phyloP scores from a whole-genome alignment of 1,140 invertebrate genomes.

The Neodiprion lecontei region DNA sequence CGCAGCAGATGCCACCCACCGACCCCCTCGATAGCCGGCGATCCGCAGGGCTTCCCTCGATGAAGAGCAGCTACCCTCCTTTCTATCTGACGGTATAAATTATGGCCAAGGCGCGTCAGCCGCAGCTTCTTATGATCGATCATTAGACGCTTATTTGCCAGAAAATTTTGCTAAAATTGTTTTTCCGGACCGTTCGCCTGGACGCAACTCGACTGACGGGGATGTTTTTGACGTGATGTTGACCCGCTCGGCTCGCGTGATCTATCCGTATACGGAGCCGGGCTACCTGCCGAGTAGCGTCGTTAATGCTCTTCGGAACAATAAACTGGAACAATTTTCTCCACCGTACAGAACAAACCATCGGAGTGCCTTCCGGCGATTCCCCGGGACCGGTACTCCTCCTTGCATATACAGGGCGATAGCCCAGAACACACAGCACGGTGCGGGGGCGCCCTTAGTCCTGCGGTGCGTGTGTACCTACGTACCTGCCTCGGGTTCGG shows the following conservation, averaged over 20 bases:
- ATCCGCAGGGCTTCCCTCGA: conserved; percentile 20
- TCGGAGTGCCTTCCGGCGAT: too few species aligned
- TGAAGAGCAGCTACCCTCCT: conserved; percentile 49
- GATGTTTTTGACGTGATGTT: conserved; percentile 27
- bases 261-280: too few species aligned
- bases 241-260: too few species aligned
- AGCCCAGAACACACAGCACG: conserved; percentile 21
- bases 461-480: neutral
- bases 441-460: neutral
- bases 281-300: conserved; percentile 43
- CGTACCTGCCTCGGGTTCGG: conserved; percentile 20
- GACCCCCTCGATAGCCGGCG: conserved; percentile 2
- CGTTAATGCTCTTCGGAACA: too few species aligned
- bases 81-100: conserved; percentile 60
- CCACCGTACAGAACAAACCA: too few species aligned
- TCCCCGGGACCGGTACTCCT: neutral
- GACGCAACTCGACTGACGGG: neutral
- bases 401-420: conserved; percentile 25
- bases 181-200: conserved; percentile 27
- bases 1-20: conserved; percentile 59
- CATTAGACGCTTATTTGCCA: conserved; percentile 59
- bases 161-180: conserved; percentile 58
- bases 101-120: conserved; percentile 59
- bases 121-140: conserved; percentile 61
- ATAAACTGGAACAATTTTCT: too few species aligned